Base-by-base conservation (phyloP, 2,888 invertebrate genomes). In the Drepana falcataria region DNA sequence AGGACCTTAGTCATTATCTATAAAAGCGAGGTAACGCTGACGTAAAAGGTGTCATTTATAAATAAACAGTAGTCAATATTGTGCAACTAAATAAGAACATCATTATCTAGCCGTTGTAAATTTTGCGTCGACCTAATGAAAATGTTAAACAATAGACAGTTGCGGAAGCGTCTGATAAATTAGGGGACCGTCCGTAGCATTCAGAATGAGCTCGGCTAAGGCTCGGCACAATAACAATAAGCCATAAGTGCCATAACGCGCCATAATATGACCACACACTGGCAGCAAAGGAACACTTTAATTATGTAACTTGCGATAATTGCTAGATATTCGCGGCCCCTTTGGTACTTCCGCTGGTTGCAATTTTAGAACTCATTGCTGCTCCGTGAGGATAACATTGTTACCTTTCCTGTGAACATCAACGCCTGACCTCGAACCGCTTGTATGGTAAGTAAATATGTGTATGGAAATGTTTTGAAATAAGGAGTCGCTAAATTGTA, bases 111-210 rank as follows among this genome's bases (percentile, higher is more conserved):
- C 59, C 61, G 53, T 58, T 66, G 63, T 63, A 66, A 68, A 73
- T 63, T 69, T 66, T 64, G 65, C 66, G 63, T 9, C 9, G 56
- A 65, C 66, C 68, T 68, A 77, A 81, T 77, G 75, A 75, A 75
- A 73, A 66, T 65, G 70, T 41, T 70, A 71, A 69, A 79, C 81
- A 81, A 83, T 77, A 72, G 77, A 59, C 61, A 57, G 61, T 61
- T 67, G 64, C 72, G 75, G 73, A 79, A 69, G 77, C 68, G 57
- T 59, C 66, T 59, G 65, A 76, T 81, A 74, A 82, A 79, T 82
- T 78, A 79, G 71, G 73, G 69, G 71, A 66, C 71, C 71, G 68
- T 63, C 59, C 60, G 60, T 67, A 63, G 73, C 73, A 81, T 80
- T 73, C 66, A 60, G 60, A 80, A 79, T 73, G 77, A 79, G 71